Base-by-base conservation (phyloP, 2,113 vertebrate genomes). In the Notothenia coriiceps region DNA sequence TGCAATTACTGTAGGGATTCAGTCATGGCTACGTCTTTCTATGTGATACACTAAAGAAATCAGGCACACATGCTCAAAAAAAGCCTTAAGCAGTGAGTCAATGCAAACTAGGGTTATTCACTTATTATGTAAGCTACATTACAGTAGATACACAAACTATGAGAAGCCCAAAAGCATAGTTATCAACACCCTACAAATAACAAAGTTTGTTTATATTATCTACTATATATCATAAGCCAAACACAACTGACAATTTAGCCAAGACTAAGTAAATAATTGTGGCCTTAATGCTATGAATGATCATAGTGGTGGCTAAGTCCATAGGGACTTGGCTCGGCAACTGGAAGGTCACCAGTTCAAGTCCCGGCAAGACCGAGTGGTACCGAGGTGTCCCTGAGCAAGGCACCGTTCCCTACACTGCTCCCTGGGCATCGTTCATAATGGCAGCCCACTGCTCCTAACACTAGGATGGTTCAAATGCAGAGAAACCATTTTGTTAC, bases 131-230 rank as follows among this genome's bases (percentile, higher is more conserved):
- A 2, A 2, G 33, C 1, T 52, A 47, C 22, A 65, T 5, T 65
- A 47, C 22, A 65, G 3, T 65, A 73, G 20, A 57, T 52, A 69
- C 15, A 80, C 22, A 74, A 50, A 76, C 71, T 29, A 9, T n/a
- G 64, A 54, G 40, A 67, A 67, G 22, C 64, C 79, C 71, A 17
- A 56, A 52, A 61, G 78, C 72, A 54, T n/a, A 63, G 46, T 77
- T 71, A 33, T 54, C 20, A n/a, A 67, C 64, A 74, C 50, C 10
- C 35, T 40, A 25, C 63, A 60, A 82, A 67, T 70, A 43, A 44
- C 50, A 67, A 79, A 57, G 18, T 67, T 51, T 13, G 52, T 60
- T 87, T 56, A 82, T 49, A 71, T 60, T 70, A 84, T 80, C 40
- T 66, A 61, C 69, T 62, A 35, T 50, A 55, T 49, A 61, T 25